phyloP scores from a whole-genome alignment of 2,113 vertebrate species.

The Calyptomena viridis region DNA sequence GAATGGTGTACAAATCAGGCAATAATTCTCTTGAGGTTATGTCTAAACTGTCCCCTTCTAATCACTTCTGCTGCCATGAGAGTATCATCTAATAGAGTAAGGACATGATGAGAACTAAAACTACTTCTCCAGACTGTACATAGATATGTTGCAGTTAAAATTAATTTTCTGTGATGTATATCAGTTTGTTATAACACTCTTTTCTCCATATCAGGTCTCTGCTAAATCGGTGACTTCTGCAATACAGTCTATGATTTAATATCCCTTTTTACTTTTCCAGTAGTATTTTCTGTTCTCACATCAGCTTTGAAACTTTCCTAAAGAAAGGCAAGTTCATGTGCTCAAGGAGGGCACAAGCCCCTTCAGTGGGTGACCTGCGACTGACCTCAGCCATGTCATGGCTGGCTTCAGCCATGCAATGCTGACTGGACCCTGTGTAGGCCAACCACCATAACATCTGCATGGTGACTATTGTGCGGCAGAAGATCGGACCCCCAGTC shows the following conservation, averaged over 20 bases:
- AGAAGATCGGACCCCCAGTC: neutral
- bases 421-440: neutral
- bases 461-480: neutral
- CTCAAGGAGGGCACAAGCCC: neutral
- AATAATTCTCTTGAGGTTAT: neutral
- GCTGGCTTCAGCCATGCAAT: neutral
- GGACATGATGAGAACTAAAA: neutral
- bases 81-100: neutral
- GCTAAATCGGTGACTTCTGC: neutral
- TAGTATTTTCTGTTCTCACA: neutral
- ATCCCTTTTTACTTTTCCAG: neutral
- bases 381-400: neutral
- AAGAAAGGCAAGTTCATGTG: neutral
- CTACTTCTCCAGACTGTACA: neutral
- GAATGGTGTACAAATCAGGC: fast-evolving
- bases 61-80: neutral
- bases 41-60: neutral
- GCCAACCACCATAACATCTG: neutral
- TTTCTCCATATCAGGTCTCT: neutral
- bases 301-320: neutral
- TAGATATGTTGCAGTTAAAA: neutral
- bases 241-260: neutral
- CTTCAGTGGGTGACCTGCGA: neutral
- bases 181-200: neutral
- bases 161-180: neutral